phyloP scores from a whole-genome alignment of 2,797 vertebrate species.

The Chelon auratus region DNA sequence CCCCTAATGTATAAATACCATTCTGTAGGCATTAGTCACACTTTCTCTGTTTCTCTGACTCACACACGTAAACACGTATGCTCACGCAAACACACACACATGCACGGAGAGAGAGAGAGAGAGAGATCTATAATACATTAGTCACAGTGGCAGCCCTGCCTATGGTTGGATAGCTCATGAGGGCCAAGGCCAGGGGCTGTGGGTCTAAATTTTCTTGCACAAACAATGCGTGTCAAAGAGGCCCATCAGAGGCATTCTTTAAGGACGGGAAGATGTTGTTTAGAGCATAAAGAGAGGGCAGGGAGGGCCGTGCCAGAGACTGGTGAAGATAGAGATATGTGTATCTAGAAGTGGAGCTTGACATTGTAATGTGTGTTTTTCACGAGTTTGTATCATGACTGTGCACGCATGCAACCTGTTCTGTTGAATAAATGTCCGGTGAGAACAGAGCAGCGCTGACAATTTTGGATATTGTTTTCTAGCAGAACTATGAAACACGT shows the following conservation, averaged over 20 bases:
- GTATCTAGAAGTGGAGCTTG: slow-evolving; percentile 43
- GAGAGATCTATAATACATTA: slow-evolving; percentile 73
- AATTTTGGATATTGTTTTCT: slow-evolving; percentile 8
- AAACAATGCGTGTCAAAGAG: slow-evolving; percentile 84
- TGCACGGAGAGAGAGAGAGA: slow-evolving; percentile 36
- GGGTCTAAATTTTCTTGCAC: slow-evolving; percentile 80
- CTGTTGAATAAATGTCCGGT: slow-evolving; percentile 16
- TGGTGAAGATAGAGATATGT: slow-evolving; percentile 72
- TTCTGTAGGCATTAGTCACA: slow-evolving; percentile 87
- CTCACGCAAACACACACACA: slow-evolving; percentile 23
- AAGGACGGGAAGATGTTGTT: slow-evolving; percentile 70
- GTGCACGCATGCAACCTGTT: neutral
- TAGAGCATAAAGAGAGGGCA: slow-evolving; percentile 73
- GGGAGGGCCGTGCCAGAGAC: slow-evolving; percentile 59
- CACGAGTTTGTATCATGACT: slow-evolving; percentile 16
- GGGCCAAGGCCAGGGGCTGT: slow-evolving; percentile 79
- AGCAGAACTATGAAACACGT: slow-evolving; percentile 15
- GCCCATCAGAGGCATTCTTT: slow-evolving; percentile 75
- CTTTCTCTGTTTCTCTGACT: slow-evolving; percentile 71
- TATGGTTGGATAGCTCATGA: slow-evolving; percentile 72
- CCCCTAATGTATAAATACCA: slow-evolving; percentile 85
- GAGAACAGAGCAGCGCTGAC: slow-evolving; percentile 19
- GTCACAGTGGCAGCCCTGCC: slow-evolving; percentile 80
- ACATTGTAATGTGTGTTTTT: slow-evolving; percentile 45
- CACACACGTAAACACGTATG: slow-evolving; percentile 51